phyloP scores from a whole-genome alignment of 2,797 vertebrate species.

The Chiroxiphia lanceolata region DNA sequence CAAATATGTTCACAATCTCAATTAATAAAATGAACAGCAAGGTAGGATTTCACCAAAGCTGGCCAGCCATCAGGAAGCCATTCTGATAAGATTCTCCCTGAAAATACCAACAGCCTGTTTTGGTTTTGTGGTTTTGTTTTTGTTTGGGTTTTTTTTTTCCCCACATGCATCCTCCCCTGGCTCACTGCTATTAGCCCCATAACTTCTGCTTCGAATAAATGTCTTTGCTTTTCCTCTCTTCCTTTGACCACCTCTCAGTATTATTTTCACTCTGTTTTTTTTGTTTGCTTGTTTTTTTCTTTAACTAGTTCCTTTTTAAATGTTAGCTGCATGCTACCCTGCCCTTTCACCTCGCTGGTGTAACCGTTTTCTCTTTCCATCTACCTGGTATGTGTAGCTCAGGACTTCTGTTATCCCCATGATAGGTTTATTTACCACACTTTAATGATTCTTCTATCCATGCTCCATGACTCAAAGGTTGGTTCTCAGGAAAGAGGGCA shows the following conservation, averaged over 20 bases:
- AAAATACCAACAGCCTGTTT: not conserved
- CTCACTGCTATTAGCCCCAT: not conserved
- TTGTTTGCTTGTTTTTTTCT: not conserved
- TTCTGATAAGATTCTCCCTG: not conserved
- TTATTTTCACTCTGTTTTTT: not conserved
- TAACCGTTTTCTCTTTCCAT: conserved; percentile 22
- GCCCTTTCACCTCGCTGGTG: not conserved
- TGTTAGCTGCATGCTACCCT: not conserved
- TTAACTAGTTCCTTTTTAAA: conserved; percentile 34
- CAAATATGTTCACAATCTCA: not conserved
- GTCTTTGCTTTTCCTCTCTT: not conserved
- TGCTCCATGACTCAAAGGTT: not conserved
- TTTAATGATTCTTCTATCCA: conserved; percentile 55
- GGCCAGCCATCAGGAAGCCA: not conserved
- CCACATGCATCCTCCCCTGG: not conserved
- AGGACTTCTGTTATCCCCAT: conserved; percentile 39
- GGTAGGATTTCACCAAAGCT: conserved; percentile 5
- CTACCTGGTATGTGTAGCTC: not conserved
- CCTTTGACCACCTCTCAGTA: not conserved
- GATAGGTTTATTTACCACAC: conserved; percentile 61
- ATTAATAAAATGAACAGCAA: not conserved
- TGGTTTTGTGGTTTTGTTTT: not conserved
- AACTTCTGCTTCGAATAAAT: not conserved
- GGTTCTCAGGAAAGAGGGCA: not conserved
- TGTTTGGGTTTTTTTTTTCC: too few species aligned